Percentiles rank a stretch among this genome's conserved stretches.
Evolutionary conservation across 2,888 invertebrate genomes (phyloP).

Genomic region (Cephus nigrinus): DNA sequence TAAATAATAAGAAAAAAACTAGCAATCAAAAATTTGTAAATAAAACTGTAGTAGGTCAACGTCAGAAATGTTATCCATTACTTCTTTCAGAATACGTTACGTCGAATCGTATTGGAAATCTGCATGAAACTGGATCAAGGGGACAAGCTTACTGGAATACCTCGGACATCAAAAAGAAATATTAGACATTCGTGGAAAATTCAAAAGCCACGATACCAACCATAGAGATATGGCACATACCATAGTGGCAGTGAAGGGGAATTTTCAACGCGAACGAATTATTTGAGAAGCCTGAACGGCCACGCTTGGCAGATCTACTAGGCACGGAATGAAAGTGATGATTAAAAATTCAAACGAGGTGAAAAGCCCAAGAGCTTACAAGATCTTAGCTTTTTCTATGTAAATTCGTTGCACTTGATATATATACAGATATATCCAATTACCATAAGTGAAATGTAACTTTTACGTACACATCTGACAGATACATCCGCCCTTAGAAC

Average conservation of each 20-base stretch:
- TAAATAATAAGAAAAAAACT: too few species aligned
- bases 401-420: neutral
- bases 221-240: slow-evolving; percentile 5
- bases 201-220: neutral
- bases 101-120: neutral
- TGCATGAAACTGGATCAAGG: neutral
- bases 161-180: neutral
- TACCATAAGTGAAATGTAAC: neutral
- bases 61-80: neutral
- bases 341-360: slow-evolving; percentile 36
- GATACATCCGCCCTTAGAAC: neutral
- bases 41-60: neutral
- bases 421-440: neutral
- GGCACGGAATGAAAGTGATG: slow-evolving; percentile 52
- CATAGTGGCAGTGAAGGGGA: slow-evolving; percentile 41
- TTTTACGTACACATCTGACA: neutral
- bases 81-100: neutral
- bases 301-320: slow-evolving; percentile 35
- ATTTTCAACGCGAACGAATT: slow-evolving; percentile 30
- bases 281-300: slow-evolving; percentile 27
- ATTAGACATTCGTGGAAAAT: neutral
- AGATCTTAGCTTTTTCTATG: neutral
- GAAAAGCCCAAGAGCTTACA: slow-evolving; percentile 25
- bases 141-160: neutral
- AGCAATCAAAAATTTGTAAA: neutral